These are phyloP conservation scores for Hylaeus anthracinus DNA, from an alignment of 1,140 invertebrate species.

Conservation along the genomic window DNA sequence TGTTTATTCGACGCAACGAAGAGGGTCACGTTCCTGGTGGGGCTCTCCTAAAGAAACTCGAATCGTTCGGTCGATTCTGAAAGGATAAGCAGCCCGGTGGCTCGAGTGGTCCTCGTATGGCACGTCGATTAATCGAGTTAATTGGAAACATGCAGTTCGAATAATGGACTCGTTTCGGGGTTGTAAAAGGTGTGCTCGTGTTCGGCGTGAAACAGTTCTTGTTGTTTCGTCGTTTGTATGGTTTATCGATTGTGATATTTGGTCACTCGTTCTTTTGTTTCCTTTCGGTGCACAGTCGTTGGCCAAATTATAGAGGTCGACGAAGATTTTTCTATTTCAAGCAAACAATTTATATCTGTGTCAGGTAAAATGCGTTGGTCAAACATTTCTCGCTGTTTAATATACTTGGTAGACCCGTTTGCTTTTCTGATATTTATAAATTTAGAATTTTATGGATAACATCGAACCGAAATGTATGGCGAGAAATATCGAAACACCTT, in stretches of 20 bases:
- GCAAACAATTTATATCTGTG: no score
- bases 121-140: constrained; percentile 48
- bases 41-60: background rate
- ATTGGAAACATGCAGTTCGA: constrained; percentile 36
- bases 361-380: no score
- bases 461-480: no score
- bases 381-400: no score
- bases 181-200: background rate
- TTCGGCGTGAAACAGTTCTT: constrained; percentile 22
- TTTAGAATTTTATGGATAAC: no score
- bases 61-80: constrained; percentile 16
- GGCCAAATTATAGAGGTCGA: no score
- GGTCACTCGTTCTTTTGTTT: background rate
- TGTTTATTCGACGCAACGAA: no score
- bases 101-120: constrained; percentile 25
- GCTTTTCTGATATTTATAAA: no score
- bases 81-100: constrained; percentile 19
- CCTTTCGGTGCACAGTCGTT: no score
- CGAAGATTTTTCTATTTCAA: no score
- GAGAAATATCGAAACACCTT: constrained; percentile 6
- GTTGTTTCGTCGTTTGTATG: background rate
- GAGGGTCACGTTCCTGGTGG: background rate
- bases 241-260: constrained; percentile 11
- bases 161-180: constrained; percentile 15
- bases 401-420: no score